Conservation (phyloP, 37 sponge, comb jelly and placozoan genomes). For the Hexactinellida sp. region DNA sequence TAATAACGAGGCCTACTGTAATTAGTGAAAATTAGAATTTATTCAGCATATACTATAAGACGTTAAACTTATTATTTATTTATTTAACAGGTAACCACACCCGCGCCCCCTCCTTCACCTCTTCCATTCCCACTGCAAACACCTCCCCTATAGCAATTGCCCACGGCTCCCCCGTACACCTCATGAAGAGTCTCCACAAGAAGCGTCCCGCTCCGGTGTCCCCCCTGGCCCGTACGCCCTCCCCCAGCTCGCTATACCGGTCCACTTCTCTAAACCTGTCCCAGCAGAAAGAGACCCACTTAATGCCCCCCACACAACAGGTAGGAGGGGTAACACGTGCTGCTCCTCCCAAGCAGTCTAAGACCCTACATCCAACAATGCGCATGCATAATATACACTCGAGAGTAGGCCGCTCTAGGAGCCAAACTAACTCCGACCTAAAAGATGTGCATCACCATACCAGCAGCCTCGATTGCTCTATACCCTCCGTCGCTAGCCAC, state of each 20-base stretch:
- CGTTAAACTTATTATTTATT: too few relatives aligned
- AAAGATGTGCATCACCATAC: not conserved
- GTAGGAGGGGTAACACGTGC: not conserved
- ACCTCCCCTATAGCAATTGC: conserved; percentile 42
- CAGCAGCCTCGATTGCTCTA: not conserved
- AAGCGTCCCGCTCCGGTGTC: conserved; percentile 44
- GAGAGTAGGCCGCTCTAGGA: not conserved
- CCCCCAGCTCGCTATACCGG: conserved; percentile 21
- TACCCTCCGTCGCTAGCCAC: not conserved
- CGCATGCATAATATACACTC: conserved; percentile 6
- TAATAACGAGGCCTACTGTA: not conserved
- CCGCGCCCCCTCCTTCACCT: conserved; percentile 25
- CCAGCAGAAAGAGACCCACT: conserved; percentile 8
- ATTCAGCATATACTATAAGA: not conserved
- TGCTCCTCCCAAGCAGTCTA: not conserved
- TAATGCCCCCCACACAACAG: not conserved
- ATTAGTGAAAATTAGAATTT: not conserved
- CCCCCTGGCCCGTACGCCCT: conserved; percentile 42
- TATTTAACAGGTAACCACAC: not conserved
- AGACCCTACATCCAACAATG: not conserved
- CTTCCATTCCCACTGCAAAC: conserved; percentile 21
- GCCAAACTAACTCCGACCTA: not conserved
- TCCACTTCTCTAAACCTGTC: conserved; percentile 7
- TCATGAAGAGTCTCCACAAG: conserved; percentile 1
- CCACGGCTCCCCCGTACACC: conserved; percentile 37